Base-by-base conservation (phyloP, 2,888 invertebrate genomes). In the Embidobia sp. region DNA sequence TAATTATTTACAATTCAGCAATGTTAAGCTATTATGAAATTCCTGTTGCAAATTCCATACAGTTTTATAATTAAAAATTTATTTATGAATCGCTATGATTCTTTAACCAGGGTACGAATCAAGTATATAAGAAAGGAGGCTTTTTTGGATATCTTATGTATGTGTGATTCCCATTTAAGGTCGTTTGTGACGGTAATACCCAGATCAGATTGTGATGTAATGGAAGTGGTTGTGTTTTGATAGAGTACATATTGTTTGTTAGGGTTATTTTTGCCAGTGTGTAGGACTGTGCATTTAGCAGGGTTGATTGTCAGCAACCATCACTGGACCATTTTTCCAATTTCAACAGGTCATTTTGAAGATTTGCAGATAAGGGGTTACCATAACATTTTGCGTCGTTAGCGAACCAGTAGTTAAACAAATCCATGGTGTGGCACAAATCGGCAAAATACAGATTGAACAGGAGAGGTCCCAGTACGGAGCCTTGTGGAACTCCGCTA, bases 401-500 rank as follows among this genome's bases (percentile, higher is more conserved):
- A n/a, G n/a, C n/a, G n/a, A n/a, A n/a, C n/a, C n/a, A n/a, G n/a
- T n/a, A n/a, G n/a, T n/a, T n/a, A n/a, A n/a, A n/a, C n/a, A n/a
- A n/a, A n/a, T n/a, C n/a, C n/a, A n/a, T n/a, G n/a, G n/a, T n/a
- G n/a, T n/a, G n/a, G n/a, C n/a, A n/a, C n/a, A n/a, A n/a, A n/a
- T n/a, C n/a, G n/a, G n/a, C n/a, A n/a, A n/a, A n/a, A n/a, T 49
- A 49, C 1, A 49, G 31, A 5, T 31, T 10, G 7, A 49, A 49
- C 10, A 49, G 33, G 0, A 49, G 15, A 1, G 49, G 49, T 6
- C 49, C 49, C 1, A 49, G 31, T 3, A 31, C 49, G 0, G 49
- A 49, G 2, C 49, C 49, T 18, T 49, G 49, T 4, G 31, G 31
- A 1, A 49, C 49, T 1, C 49, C 49, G 33, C 49, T 49, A 6